Conservation (phyloP, 2,113 vertebrate genomes). For the Myotis davidii region DNA sequence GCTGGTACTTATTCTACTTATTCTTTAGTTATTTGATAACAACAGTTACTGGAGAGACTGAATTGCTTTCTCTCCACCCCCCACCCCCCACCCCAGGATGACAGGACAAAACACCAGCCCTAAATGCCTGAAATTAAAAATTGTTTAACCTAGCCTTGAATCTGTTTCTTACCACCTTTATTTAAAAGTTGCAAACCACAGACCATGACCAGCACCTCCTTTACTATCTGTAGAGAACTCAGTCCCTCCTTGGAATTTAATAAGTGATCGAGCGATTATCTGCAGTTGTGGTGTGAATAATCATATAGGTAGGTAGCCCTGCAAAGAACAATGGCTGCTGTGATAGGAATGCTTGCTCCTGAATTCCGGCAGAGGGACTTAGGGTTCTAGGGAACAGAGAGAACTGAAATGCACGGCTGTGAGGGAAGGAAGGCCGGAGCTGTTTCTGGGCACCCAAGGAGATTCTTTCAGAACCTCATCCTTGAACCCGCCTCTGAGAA, state of each 20-base stretch:
- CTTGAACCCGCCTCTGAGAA: background rate
- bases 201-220: background rate
- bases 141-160: background rate
- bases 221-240: background rate
- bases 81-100: background rate
- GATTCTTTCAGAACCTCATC: conserved; percentile 3
- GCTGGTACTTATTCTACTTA: background rate
- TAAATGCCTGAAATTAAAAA: conserved; percentile 40
- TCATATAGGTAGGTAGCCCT: background rate
- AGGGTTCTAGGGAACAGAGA: background rate
- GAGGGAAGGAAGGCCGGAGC: background rate
- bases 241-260: background rate
- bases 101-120: background rate
- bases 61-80: background rate
- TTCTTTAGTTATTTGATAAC: conserved; percentile 2
- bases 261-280: background rate
- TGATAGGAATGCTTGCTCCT: background rate
- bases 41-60: background rate
- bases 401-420: background rate
- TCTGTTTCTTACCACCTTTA: conserved; percentile 7
- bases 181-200: conserved; percentile 56
- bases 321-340: background rate
- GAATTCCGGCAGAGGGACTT: background rate
- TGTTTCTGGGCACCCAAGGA: background rate
- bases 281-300: background rate